Conservation (phyloP, 1,140 invertebrate genomes). For the Drosophila auraria region DNA sequence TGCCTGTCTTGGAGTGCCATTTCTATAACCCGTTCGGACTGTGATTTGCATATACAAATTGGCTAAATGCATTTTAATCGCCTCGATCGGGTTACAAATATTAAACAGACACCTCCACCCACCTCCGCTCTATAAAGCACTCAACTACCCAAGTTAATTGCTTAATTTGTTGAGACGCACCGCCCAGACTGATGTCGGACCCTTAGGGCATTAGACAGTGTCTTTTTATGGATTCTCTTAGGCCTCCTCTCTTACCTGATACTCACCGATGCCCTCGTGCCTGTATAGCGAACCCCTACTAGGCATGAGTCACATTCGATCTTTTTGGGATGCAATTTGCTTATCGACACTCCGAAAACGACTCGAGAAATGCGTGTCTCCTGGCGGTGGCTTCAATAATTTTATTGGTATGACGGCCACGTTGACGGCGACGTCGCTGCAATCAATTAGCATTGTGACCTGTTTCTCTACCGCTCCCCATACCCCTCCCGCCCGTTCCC, state of each 20-base stretch:
- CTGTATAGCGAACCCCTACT: slow-evolving; percentile 9
- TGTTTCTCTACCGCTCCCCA: slow-evolving; percentile 54
- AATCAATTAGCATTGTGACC: slow-evolving; percentile 82
- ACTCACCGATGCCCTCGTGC: slow-evolving; percentile 4
- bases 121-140: neutral
- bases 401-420: slow-evolving; percentile 67
- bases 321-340: slow-evolving; percentile 68
- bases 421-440: slow-evolving; percentile 64
- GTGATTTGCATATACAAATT: slow-evolving; percentile 68
- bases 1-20: slow-evolving; percentile 25
- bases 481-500: neutral
- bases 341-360: slow-evolving; percentile 65
- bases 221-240: slow-evolving; percentile 1
- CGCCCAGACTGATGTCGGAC: slow-evolving; percentile 1
- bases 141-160: slow-evolving; percentile 78
- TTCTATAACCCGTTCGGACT: slow-evolving; percentile 40
- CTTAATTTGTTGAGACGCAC: slow-evolving; percentile 68
- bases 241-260: slow-evolving; percentile 43
- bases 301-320: slow-evolving; percentile 38
- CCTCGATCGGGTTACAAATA: slow-evolving; percentile 53
- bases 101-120: slow-evolving; percentile 51
- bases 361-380: slow-evolving; percentile 77
- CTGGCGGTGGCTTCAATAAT: slow-evolving; percentile 79
- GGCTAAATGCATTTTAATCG: slow-evolving; percentile 70
- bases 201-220: slow-evolving; percentile 46